Evolutionary conservation across 2,113 vertebrate genomes (phyloP), one percentile per base, ranked within the genome.

Genomic region (Pachypanchax playfairii): DNA sequence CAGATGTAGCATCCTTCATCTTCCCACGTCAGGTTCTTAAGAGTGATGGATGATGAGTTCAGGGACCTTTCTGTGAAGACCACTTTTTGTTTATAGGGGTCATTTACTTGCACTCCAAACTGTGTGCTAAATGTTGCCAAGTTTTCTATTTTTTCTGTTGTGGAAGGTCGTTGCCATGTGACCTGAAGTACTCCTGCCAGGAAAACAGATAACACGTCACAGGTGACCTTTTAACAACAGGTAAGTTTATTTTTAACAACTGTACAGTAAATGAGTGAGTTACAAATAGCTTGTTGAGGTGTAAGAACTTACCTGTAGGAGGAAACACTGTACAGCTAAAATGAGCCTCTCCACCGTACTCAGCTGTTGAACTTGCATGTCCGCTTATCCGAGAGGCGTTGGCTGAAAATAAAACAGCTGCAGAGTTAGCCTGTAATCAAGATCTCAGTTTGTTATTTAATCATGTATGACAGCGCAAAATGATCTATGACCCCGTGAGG

Each of bases 1-100:
- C 91, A 93, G 0, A 87, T 48, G 5, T 91, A 91, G n/a, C 91
- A 92, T 20, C 77, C 66, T 4, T 91, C 89, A 5, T 92, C 91
- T 0, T 22, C 66, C 83, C 87, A 89, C 0, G 82, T 83, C 0
- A 87, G 47, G 1, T 85, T 80, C 12, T 0, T 82, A 22, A 90
- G 13, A 1, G 35, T 82, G 62, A 91, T 90, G 17, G 82, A 77
- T 0, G 86, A 52, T 0, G 85, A 82, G 28, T 3, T 76, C 13
- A 88, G 78, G 0, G 82, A 75, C 4, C 64, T 73, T 4, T 89
- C 49, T 0, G 39, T 70, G 29, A 91, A 55, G 18, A 20, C 1
- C 12, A 89, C 47, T 35, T 83, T 90, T 1, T 6, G 61, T 1
- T 0, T 9, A 44, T 81, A 80, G 0, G 75, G 75, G 0, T 39